phyloP scores from a whole-genome alignment of 1,140 invertebrate genomes.

The Dreissena rostriformis region DNA sequence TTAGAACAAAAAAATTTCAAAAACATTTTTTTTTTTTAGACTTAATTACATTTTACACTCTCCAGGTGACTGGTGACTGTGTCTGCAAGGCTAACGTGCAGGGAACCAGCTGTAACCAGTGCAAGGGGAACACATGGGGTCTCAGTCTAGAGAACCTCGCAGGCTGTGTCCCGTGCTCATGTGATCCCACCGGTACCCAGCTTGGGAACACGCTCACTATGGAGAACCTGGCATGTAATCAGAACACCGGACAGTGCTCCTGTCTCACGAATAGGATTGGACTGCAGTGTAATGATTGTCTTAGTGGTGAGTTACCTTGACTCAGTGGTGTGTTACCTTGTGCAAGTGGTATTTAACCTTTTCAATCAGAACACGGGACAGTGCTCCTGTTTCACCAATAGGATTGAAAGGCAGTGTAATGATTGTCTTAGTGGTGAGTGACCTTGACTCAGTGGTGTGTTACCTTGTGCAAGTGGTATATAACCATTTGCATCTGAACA shows the following conservation, averaged over 20 bases:
- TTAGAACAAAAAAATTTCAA: too few relatives aligned
- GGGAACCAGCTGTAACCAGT: slow-evolving; percentile 94
- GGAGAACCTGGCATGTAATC: slow-evolving; percentile 86
- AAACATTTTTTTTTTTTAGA: too few relatives aligned
- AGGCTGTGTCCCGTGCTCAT: slow-evolving; percentile 89
- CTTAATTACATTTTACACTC: not conserved
- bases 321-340: too few relatives aligned
- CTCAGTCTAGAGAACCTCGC: slow-evolving; percentile 87
- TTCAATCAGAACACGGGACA: too few relatives aligned
- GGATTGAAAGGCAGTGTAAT: too few relatives aligned
- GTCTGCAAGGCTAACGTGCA: slow-evolving; percentile 96
- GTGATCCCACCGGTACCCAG: slow-evolving; percentile 74
- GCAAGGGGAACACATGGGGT: slow-evolving; percentile 93
- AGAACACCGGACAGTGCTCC: slow-evolving; percentile 92
- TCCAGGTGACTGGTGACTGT: slow-evolving; percentile 86
- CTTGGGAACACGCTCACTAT: slow-evolving; percentile 47
- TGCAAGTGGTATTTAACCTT: too few relatives aligned
- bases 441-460: too few relatives aligned
- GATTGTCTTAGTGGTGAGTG: too few relatives aligned
- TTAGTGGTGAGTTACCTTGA: slow-evolving; percentile 89
- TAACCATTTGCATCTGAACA: too few relatives aligned
- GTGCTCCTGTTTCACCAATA: too few relatives aligned
- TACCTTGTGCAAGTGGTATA: too few relatives aligned
- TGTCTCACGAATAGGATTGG: slow-evolving; percentile 96
- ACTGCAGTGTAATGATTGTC: slow-evolving; percentile 95